A percentile compares a stretch with the other conserved stretches of the same genome.
phyloP scores from a whole-genome alignment of 2,888 invertebrate species.

The Melanophora roralis region DNA sequence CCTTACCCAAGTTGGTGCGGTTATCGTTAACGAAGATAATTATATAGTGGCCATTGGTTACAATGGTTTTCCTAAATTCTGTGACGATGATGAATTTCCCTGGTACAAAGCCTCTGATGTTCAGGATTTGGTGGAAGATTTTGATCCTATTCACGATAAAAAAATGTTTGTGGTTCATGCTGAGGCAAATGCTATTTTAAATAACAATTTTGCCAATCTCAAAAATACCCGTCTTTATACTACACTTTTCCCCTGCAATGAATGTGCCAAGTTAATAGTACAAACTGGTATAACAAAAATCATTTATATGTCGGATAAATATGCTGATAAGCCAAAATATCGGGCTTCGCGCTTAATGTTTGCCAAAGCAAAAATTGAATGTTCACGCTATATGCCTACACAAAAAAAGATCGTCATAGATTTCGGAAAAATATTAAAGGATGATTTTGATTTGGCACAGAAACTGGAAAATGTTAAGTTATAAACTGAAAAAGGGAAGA shows the following conservation, averaged over 20 bases:
- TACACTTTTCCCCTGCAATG: conserved; percentile 96
- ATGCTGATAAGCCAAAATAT: conserved; percentile 82
- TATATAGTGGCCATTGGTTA: conserved; percentile 96
- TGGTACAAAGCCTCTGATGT: conserved; percentile 84
- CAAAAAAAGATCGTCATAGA: conserved; percentile 82
- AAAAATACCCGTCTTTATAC: conserved; percentile 91
- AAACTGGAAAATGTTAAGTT: conserved; percentile 42
- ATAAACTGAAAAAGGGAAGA: background rate
- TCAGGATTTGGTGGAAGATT: background rate
- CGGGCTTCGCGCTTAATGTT: conserved; percentile 90
- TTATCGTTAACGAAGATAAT: conserved; percentile 90
- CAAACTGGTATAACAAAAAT: conserved; percentile 92
- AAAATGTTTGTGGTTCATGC: conserved; percentile 97
- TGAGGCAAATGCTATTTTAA: conserved; percentile 97
- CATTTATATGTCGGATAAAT: conserved; percentile 89
- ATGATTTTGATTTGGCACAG: conserved; percentile 47
- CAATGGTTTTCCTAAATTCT: conserved; percentile 97
- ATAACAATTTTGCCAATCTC: conserved; percentile 88
- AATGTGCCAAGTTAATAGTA: conserved; percentile 97
- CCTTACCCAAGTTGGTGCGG: conserved; percentile 94
- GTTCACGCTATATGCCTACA: conserved; percentile 82
- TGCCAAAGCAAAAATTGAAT: conserved; percentile 85
- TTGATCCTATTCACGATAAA: conserved; percentile 84
- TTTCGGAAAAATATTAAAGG: conserved; percentile 77
- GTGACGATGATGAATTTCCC: conserved; percentile 91